phyloP scores from a whole-genome alignment of 2,888 invertebrate genomes.

The Pachliopta kotzebuea region DNA sequence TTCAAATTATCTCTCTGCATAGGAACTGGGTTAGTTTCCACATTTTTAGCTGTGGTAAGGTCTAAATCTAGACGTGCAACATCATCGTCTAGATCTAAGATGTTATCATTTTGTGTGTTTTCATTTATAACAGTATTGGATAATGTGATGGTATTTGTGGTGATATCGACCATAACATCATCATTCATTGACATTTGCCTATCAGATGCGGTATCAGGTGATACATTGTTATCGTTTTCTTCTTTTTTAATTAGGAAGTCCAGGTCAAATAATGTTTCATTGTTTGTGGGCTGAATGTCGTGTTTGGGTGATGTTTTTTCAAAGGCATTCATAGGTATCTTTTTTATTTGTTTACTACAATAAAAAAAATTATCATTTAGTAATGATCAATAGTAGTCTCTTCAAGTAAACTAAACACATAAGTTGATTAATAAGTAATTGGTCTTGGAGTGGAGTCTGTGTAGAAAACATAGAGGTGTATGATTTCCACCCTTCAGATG shows the following conservation, averaged over 20 bases:
- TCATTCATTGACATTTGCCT: slow-evolving; percentile 49
- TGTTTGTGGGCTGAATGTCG: slow-evolving; percentile 41
- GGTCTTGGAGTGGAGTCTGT: too few species aligned
- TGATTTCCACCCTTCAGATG: too few species aligned
- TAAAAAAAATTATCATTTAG: slow-evolving; percentile 1
- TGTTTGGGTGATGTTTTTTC: slow-evolving; percentile 62
- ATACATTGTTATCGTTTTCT: slow-evolving; percentile 37
- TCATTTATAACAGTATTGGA: slow-evolving; percentile 38
- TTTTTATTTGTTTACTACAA: slow-evolving; percentile 76
- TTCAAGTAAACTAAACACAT: not conserved
- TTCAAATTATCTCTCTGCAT: slow-evolving; percentile 33
- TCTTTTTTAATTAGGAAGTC: slow-evolving; percentile 74
- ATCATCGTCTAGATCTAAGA: slow-evolving; percentile 51
- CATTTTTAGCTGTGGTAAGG: slow-evolving; percentile 36
- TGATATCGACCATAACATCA: slow-evolving; percentile 81
- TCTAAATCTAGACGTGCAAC: slow-evolving; percentile 39
- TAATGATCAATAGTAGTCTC: not conserved
- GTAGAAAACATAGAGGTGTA: too few species aligned
- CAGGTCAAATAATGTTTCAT: slow-evolving; percentile 64
- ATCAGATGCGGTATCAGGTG: slow-evolving; percentile 31
- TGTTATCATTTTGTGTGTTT: slow-evolving; percentile 46
- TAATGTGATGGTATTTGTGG: slow-evolving; percentile 38
- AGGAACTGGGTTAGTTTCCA: slow-evolving; percentile 29
- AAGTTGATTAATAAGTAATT: too few species aligned
- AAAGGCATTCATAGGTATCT: slow-evolving; percentile 84